Evolutionary conservation across 2,888 invertebrate species (phyloP).

Genomic region (Acanthosoma haemorrhoidale): DNA sequence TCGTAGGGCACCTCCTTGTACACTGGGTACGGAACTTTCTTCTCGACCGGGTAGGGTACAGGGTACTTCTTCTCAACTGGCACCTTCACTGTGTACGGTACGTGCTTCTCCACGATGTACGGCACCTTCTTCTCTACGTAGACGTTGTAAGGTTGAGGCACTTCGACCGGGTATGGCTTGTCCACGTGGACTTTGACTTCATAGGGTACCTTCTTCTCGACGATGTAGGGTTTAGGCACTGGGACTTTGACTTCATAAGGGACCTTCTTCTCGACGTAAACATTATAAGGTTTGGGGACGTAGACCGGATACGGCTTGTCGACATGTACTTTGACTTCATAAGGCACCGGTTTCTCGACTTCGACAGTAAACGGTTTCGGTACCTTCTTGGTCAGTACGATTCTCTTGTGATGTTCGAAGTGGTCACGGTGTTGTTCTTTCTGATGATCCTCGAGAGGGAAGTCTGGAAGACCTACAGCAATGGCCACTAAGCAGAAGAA

Average conservation of each 20-base stretch:
- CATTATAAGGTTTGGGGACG: background rate
- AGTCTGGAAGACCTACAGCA: background rate
- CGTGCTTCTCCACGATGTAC: background rate
- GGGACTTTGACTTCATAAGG: background rate
- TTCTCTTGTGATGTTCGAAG: background rate
- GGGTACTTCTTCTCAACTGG: slow-evolving; percentile 1
- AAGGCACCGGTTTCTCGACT: background rate
- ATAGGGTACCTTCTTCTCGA: background rate
- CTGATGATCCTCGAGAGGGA: background rate
- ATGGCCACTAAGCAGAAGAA: background rate
- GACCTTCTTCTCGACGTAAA: slow-evolving; percentile 2
- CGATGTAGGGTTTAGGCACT: background rate
- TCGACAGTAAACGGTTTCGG: background rate
- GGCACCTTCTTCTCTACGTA: background rate
- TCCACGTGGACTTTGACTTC: background rate
- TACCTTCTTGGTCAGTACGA: background rate
- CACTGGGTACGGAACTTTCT: background rate
- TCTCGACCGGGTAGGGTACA: background rate
- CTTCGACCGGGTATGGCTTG: background rate
- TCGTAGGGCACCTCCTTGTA: background rate
- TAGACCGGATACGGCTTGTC: background rate
- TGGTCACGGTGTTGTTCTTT: background rate
- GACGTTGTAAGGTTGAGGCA: background rate
- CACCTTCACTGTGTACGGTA: background rate
- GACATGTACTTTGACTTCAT: background rate